A percentile compares a stretch with the other conserved stretches of the same genome.
Conservation (phyloP, 2,888 invertebrate species). For the Drosophila gaucha region DNA sequence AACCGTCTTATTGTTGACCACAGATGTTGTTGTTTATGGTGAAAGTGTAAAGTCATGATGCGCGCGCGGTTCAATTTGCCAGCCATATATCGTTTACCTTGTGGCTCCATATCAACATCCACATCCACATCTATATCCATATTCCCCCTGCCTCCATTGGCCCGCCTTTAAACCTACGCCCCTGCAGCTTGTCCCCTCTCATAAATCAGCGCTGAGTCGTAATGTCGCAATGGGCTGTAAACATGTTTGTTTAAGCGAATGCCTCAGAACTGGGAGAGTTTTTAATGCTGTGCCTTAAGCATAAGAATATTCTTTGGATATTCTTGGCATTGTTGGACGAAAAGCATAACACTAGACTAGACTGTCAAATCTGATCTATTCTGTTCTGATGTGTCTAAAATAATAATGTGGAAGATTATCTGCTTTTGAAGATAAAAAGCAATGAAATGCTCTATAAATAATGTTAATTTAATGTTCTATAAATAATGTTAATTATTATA, state of each 20-base stretch:
- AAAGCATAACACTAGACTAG: background rate
- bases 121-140: slow-evolving; percentile 6
- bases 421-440: too few relatives aligned
- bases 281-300: slow-evolving; percentile 2
- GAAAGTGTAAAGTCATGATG: slow-evolving; percentile 77
- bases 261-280: slow-evolving; percentile 37
- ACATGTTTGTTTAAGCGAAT: slow-evolving; percentile 65
- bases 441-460: too few relatives aligned
- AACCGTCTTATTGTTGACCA: slow-evolving; percentile 66
- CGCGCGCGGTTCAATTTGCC: slow-evolving; percentile 62
- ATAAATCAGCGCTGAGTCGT: slow-evolving; percentile 48
- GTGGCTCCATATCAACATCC: slow-evolving; percentile 40
- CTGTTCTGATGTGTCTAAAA: background rate
- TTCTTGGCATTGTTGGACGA: slow-evolving; percentile 8
- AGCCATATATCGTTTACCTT: slow-evolving; percentile 68
- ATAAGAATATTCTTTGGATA: slow-evolving; percentile 30
- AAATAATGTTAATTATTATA: too few relatives aligned
- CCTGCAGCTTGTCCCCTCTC: slow-evolving; percentile 1
- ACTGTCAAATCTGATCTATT: background rate
- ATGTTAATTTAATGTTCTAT: too few relatives aligned
- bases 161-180: background rate
- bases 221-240: slow-evolving; percentile 59
- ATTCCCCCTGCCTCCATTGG: background rate
- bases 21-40: slow-evolving; percentile 48
- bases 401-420: background rate